These are phyloP conservation scores for Lysandra bellargus DNA, from an alignment of 2,888 invertebrate species.

Conservation along the genomic window DNA sequence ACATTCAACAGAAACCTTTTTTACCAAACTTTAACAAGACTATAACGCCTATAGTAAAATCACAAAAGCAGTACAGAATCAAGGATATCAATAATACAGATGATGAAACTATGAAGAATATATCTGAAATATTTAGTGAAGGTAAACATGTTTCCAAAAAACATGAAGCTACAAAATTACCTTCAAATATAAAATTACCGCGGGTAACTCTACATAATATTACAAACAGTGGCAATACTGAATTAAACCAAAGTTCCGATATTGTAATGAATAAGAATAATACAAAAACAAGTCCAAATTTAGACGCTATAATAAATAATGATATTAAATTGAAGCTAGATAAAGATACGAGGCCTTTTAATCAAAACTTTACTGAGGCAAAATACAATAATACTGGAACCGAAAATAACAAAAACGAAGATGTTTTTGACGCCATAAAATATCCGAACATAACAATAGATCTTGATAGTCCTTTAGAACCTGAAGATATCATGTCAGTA, in stretches of 20 bases:
- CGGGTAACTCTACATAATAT: neutral
- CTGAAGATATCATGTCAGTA: constrained; percentile 24
- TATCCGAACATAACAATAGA: neutral
- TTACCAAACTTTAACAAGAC: neutral
- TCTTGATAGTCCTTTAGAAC: neutral
- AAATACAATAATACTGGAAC: constrained; percentile 28
- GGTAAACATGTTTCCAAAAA: neutral
- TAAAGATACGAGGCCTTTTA: constrained; percentile 40
- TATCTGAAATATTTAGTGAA: constrained; percentile 14
- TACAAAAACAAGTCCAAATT: neutral
- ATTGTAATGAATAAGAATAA: neutral
- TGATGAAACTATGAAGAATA: neutral
- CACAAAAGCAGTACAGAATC: constrained; percentile 60
- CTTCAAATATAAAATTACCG: neutral
- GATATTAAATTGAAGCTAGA: neutral
- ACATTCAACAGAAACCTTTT: constrained; percentile 14
- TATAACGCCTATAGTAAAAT: constrained; percentile 40
- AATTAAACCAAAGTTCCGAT: neutral
- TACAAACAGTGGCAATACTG: neutral
- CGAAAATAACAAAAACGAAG: neutral
- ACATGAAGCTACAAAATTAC: neutral
- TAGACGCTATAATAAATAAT: neutral
- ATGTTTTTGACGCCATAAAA: neutral
- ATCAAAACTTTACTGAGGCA: constrained; percentile 43
- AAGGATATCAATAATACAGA: constrained; percentile 55